Evolutionary conservation across 2,888 invertebrate genomes (phyloP).

Genomic region (Sthenelais limicola): DNA sequence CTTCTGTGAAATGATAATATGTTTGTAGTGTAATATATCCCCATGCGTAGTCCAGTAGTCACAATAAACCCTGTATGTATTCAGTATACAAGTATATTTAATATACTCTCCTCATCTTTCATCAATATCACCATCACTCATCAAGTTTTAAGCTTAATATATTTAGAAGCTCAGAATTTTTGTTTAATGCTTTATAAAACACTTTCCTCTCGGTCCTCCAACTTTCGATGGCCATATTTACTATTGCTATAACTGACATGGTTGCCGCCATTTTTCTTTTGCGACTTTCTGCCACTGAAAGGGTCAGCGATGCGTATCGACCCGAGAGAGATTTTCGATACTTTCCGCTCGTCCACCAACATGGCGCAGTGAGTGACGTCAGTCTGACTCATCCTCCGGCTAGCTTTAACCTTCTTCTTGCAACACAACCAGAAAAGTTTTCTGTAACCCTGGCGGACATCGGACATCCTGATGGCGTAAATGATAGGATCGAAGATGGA

Average conservation of each 20-base stretch:
- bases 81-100: no score
- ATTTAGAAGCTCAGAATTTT: no score
- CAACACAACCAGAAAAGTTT: constrained; percentile 41
- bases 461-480: constrained; percentile 48
- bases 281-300: constrained; percentile 26
- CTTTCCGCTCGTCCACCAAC: constrained; percentile 31
- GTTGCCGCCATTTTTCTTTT: constrained; percentile 7
- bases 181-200: constrained; percentile 11
- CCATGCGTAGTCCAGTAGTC: no score
- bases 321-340: constrained; percentile 31
- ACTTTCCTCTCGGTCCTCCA: constrained; percentile 19
- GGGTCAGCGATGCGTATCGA: constrained; percentile 17
- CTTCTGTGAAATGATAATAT: no score
- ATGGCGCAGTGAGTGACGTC: constrained; percentile 39
- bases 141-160: no score
- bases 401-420: neutral
- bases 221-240: neutral
- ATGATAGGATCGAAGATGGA: constrained; percentile 50
- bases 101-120: no score
- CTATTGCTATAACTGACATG: constrained; percentile 12
- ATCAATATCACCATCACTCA: no score
- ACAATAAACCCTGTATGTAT: no score
- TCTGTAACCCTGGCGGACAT: constrained; percentile 46
- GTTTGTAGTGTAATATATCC: no score
- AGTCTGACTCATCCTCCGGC: constrained; percentile 19